Base-by-base conservation (phyloP, 2,113 vertebrate species). In the Neolamprologus sp. region DNA sequence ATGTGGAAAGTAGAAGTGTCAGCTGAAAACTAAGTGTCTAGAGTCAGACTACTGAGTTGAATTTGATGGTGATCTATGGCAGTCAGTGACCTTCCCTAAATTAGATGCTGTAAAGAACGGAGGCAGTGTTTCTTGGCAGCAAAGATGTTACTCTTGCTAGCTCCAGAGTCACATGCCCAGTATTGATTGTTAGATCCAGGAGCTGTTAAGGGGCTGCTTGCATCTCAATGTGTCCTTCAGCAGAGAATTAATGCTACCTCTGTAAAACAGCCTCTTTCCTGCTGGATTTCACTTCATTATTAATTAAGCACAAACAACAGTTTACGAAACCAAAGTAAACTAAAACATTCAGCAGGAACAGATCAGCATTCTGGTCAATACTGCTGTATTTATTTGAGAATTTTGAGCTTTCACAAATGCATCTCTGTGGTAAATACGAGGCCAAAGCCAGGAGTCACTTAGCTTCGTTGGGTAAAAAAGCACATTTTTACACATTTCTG, bases 141-240 rank as follows among this genome's bases (percentile, higher is more conserved):
- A 19, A 19, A 23, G n/a, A 71, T 92, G 89, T 94, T 91, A 89
- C 81, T 85, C 82, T 83, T 9, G 19, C 82, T 37, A 14, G 19
- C 49, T 79, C 49, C 63, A 35, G 81, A 53, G 30, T 85, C 87
- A 91, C 79, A 83, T 86, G 65, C 86, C 9, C 73, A 30, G 45
- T 94, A 95, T 95, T 95, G 95, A 95, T 93, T 78, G 81, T 87
- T 65, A 63, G 87, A 95, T 94, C 68, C 85, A 23, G 73, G 9
- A 51, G 84, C 92, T 83, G 92, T 91, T 93, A 88, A 88, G 84
- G 60, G 83, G 51, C 88, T 55, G 4, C 84, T 88, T 90, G 92
- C 86, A 95, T 92, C 84, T 90, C 84, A 94, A 91, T 93, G 90
- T 91, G 89, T 91, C 88, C 60, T 73, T 87, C 81, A 84, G 80